Percentiles rank a stretch among this genome's conserved stretches.
phyloP scores from a whole-genome alignment of 1,140 invertebrate species.

The Zophobas atratus region DNA sequence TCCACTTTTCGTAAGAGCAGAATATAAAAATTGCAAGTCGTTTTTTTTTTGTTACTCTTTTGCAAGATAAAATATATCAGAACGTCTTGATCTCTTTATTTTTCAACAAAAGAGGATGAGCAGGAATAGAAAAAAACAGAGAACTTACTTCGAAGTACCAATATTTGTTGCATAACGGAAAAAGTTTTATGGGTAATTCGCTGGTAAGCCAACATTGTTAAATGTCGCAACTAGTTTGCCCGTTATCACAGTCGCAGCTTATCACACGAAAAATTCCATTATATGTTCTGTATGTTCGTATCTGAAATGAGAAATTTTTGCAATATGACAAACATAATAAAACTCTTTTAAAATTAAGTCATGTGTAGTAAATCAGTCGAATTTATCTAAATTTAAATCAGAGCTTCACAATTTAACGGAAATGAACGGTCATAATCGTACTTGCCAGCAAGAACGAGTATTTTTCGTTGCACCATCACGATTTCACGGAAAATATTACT shows the following conservation, averaged over 20 bases:
- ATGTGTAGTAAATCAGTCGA: conserved; percentile 43
- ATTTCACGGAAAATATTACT: conserved; percentile 2
- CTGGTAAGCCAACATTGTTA: neutral
- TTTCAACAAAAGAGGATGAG: no score
- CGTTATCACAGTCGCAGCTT: conserved; percentile 23
- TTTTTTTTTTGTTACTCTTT: no score
- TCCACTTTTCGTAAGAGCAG: neutral
- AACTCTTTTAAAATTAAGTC: conserved; percentile 46
- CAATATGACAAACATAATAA: conserved; percentile 33
- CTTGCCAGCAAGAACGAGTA: conserved; percentile 26
- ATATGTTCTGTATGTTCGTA: conserved; percentile 15
- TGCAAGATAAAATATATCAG: no score
- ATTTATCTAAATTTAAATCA: conserved; percentile 44
- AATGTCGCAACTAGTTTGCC: neutral
- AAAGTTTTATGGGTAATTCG: no score
- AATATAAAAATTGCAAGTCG: neutral
- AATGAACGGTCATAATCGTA: conserved; percentile 41
- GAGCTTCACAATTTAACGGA: conserved; percentile 44
- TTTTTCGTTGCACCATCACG: conserved; percentile 21
- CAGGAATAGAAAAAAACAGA: neutral
- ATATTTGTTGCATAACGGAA: no score
- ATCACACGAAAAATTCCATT: conserved; percentile 28
- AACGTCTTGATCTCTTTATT: no score
- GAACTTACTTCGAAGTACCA: neutral
- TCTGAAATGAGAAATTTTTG: conserved; percentile 20